Evolutionary conservation across 2,113 vertebrate species (phyloP).

Genomic region (Indicator maculatus): DNA sequence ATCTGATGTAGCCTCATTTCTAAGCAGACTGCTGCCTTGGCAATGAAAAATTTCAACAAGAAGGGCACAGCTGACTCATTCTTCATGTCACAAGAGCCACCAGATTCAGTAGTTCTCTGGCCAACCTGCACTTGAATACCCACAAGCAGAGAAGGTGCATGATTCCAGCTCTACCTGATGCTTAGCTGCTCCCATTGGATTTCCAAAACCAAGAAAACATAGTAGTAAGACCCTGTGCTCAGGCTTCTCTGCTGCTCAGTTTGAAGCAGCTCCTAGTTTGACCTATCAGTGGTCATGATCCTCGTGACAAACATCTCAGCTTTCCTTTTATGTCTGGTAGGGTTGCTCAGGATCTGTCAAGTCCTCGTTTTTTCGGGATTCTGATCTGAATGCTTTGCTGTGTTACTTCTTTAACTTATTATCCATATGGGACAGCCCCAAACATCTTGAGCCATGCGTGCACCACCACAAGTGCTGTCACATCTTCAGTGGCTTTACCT

Average conservation of each 20-base stretch:
- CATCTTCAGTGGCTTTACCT: not conserved
- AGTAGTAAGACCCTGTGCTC: not conserved
- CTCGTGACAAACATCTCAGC: not conserved
- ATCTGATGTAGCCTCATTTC: not conserved
- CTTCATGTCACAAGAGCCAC: not conserved
- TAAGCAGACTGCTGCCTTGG: not conserved
- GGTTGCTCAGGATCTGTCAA: not conserved
- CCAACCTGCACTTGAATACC: not conserved
- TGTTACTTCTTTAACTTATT: not conserved
- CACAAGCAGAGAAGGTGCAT: not conserved
- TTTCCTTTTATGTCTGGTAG: not conserved
- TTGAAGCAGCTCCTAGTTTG: not conserved
- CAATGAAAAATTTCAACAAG: not conserved
- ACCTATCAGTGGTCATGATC: not conserved
- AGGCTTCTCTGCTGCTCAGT: not conserved
- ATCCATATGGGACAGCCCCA: not conserved
- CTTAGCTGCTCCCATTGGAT: not conserved
- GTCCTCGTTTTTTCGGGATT: not conserved
- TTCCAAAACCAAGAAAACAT: not conserved
- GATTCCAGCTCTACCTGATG: not conserved
- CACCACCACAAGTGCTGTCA: not conserved
- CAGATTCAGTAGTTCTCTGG: accelerated
- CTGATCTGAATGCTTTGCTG: not conserved
- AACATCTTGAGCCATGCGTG: accelerated
- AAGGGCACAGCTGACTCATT: not conserved